A percentile compares a stretch with the other conserved stretches of the same genome.
These are phyloP conservation scores for Hypothenemus hampei DNA, from an alignment of 1,140 invertebrate genomes.

Conservation along the genomic window DNA sequence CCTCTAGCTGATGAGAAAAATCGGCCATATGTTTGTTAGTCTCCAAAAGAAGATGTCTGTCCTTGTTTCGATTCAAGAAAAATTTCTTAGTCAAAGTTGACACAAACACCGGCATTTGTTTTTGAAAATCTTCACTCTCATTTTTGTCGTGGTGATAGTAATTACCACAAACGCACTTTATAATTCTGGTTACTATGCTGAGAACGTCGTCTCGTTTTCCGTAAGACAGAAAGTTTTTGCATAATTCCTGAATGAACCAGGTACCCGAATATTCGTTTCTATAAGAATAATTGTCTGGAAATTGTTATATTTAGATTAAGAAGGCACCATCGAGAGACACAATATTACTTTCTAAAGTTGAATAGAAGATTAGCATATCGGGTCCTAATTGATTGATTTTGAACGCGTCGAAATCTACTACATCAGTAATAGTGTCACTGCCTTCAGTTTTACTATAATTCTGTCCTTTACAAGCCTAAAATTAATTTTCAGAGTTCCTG, in stretches of 20 bases:
- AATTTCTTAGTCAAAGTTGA: slow-evolving; percentile 38
- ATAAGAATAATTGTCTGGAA: slow-evolving; percentile 32
- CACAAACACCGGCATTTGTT: slow-evolving; percentile 38
- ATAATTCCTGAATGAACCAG: slow-evolving; percentile 44
- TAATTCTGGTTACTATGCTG: slow-evolving; percentile 34
- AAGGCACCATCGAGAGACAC: too few relatives aligned
- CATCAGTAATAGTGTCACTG: background rate
- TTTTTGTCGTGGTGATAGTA: slow-evolving; percentile 24
- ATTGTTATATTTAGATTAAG: background rate
- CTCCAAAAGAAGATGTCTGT: slow-evolving; percentile 30
- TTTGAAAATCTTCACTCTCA: slow-evolving; percentile 1
- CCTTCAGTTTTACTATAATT: slow-evolving; percentile 1
- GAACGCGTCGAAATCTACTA: slow-evolving; percentile 9
- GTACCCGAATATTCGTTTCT: slow-evolving; percentile 30
- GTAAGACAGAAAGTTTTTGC: slow-evolving; percentile 37
- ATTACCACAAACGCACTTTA: slow-evolving; percentile 36
- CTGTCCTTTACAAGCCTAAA: slow-evolving; percentile 39
- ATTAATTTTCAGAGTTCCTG: slow-evolving; percentile 1
- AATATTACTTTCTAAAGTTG: slow-evolving; percentile 32
- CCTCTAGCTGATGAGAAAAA: too few relatives aligned
- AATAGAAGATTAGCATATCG: slow-evolving; percentile 36
- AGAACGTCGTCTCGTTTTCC: slow-evolving; percentile 40
- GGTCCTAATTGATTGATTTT: slow-evolving; percentile 16
- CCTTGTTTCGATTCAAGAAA: slow-evolving; percentile 36
- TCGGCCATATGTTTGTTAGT: too few relatives aligned